Base-by-base conservation (phyloP, 2,888 invertebrate genomes). In the Polydrusus tereticollis region DNA sequence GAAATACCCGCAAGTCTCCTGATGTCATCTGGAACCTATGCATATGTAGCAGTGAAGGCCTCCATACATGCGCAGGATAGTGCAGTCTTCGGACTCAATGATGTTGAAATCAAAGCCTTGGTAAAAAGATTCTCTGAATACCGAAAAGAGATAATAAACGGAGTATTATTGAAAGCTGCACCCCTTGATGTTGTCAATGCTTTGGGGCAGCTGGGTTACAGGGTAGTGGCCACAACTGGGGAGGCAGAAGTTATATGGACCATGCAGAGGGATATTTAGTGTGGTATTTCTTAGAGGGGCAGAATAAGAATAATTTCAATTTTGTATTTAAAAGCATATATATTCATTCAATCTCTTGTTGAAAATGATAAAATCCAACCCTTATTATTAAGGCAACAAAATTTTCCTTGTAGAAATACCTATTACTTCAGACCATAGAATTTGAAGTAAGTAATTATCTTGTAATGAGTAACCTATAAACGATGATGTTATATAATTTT, bases 241-340 rank as follows among this genome's bases (percentile, higher is more conserved):
- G 94, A 94, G 83, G 87, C 92, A 20, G 94, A 94, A 86, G 90
- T 93, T 79, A 90, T 93, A 78, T 95, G 94, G 94, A 95, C 94
- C 52, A 87, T 95, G 86, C 92, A 93, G 82, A 90, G 94, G 81
- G 93, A 94, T 85, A 83, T 91, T 80, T 93, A 89, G 63, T 57
- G 75, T 14, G 16, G 41, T 16, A 6, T 6, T 41, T 14, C 6
- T 41, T 41, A 16, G 6, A 41, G 16, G 41, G 41, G 41, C 41
- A 41, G 2, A 41, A 16, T 41, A 6, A 41, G 16, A 41, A 16
- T 41, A 41, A 41, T 41, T 14, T n/a, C 7, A 14, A 36, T n/a
- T 33, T 12, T 41, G 23, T 23, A n/a, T 23, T 50, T 14, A 1
- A 50, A 23, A 23, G 8, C n/a, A n/a, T 50, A 23, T 23, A 47